These are phyloP conservation scores for Battus philenor DNA, from an alignment of 1,140 invertebrate genomes.

Conservation along the genomic window DNA sequence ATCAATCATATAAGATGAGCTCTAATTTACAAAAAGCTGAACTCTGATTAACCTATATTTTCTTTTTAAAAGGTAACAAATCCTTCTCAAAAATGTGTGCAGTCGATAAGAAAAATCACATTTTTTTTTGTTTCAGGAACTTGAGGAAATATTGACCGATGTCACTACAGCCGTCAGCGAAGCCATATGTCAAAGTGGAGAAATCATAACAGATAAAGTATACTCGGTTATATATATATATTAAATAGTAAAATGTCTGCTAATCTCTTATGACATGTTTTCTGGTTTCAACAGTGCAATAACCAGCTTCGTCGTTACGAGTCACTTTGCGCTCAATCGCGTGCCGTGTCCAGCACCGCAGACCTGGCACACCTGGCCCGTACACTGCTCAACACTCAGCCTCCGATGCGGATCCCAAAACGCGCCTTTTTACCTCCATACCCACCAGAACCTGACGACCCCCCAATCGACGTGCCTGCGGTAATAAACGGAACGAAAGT, in stretches of 20 bases:
- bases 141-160: conserved; percentile 91
- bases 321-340: conserved; percentile 82
- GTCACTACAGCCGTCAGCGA: conserved; percentile 87
- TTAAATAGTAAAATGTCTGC: too few relatives aligned
- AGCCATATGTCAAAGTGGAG: conserved; percentile 86
- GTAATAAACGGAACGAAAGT: too few relatives aligned
- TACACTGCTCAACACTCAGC: conserved; percentile 77
- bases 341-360: conserved; percentile 80
- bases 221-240: too few relatives aligned
- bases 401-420: conserved; percentile 77
- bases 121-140: conserved; percentile 80
- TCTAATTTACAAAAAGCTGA: too few relatives aligned
- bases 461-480: conserved; percentile 59
- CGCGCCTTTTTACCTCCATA: conserved; percentile 82
- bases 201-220: conserved; percentile 89
- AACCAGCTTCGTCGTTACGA: conserved; percentile 88
- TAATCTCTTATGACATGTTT: too few relatives aligned
- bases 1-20: too few relatives aligned
- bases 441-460: conserved; percentile 70
- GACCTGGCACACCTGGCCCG: conserved; percentile 86
- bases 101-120: conserved; percentile 19
- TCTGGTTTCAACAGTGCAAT: conserved; percentile 81
- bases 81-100: too few relatives aligned
- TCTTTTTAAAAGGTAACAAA: too few relatives aligned
- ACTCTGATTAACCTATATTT: too few relatives aligned